Percentiles rank a stretch among this genome's conserved stretches.
These are phyloP conservation scores for Argyresthia albistria DNA, from an alignment of 2,888 invertebrate genomes.

Conservation along the genomic window DNA sequence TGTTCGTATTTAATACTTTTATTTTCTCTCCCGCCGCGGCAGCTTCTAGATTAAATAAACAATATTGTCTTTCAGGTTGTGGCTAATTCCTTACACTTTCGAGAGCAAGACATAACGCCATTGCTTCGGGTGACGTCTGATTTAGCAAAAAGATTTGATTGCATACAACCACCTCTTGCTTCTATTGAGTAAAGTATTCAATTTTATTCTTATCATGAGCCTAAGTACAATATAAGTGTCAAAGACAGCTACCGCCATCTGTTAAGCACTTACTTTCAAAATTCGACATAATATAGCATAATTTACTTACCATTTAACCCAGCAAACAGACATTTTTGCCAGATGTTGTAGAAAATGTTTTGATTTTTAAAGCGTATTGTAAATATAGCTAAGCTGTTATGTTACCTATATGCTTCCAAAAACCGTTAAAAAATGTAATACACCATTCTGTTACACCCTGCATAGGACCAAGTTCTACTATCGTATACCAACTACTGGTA, in stretches of 20 bases:
- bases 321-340: no score
- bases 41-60: no score
- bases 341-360: no score
- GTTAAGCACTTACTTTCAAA: no score
- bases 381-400: no score
- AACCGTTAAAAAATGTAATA: no score
- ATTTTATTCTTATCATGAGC: background rate
- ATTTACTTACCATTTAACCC: no score
- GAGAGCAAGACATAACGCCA: conserved; percentile 39
- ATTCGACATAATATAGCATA: no score
- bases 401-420: no score
- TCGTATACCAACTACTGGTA: conserved; percentile 39
- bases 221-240: no score
- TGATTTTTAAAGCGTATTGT: no score
- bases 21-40: background rate
- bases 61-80: conserved; percentile 21
- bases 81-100: conserved; percentile 27
- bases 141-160: conserved; percentile 19
- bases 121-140: conserved; percentile 18
- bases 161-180: conserved; percentile 23
- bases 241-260: no score
- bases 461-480: conserved; percentile 48
- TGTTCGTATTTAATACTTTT: background rate
- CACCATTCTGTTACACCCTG: conserved; percentile 14
- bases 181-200: conserved; percentile 37